These are phyloP conservation scores for Mythimna vitellina DNA, from an alignment of 2,888 invertebrate species.

Conservation along the genomic window DNA sequence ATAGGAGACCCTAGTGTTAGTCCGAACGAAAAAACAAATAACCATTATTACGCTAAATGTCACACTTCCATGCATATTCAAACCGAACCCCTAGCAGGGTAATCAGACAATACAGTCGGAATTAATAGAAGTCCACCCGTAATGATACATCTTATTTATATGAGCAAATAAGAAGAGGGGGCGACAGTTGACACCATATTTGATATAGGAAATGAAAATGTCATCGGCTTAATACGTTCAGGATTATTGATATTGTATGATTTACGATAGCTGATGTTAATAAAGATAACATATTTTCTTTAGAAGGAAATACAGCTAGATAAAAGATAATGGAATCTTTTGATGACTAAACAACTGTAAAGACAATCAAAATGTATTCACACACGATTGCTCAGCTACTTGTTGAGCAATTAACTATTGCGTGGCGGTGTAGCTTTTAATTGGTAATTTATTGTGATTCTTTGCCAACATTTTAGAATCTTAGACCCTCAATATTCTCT, in stretches of 20 bases:
- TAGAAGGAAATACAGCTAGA: neutral
- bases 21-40: constrained; percentile 9
- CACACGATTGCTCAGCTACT: constrained; percentile 22
- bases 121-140: constrained; percentile 59
- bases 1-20: neutral
- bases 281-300: constrained; percentile 42
- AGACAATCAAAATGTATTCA: constrained; percentile 1
- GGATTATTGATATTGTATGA: constrained; percentile 84
- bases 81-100: constrained; percentile 43
- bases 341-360: constrained; percentile 24
- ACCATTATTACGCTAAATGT: constrained; percentile 26
- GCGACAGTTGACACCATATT: constrained; percentile 75
- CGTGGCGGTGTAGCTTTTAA: constrained; percentile 52
- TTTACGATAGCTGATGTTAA: constrained; percentile 70
- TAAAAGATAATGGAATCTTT: neutral
- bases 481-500: constrained; percentile 3
- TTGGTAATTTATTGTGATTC: constrained; percentile 53
- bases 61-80: constrained; percentile 47
- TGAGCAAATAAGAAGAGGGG: constrained; percentile 77
- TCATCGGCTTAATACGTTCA: constrained; percentile 85
- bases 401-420: constrained; percentile 32
- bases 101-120: constrained; percentile 59
- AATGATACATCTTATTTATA: constrained; percentile 79
- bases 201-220: constrained; percentile 89
- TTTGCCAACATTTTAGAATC: constrained; percentile 18